A percentile compares a stretch with the other conserved stretches of the same genome.
Evolutionary conservation across 1,140 invertebrate species (phyloP).

Genomic region (Drosophila ohnishii): DNA sequence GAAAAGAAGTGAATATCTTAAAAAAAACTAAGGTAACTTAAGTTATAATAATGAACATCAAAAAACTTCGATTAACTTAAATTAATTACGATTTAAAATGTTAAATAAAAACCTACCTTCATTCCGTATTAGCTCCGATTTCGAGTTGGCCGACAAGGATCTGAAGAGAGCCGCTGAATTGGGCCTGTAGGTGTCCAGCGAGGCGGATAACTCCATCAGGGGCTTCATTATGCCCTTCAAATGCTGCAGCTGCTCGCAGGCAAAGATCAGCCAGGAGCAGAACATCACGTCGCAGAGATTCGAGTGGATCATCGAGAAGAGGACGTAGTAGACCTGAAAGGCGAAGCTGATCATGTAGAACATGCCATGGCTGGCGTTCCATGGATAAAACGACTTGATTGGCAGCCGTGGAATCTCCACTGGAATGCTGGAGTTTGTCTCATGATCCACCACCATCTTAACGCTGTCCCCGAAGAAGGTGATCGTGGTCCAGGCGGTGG

Average conservation of each 20-base stretch:
- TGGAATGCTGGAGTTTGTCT: slow-evolving; percentile 88
- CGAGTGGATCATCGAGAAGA: slow-evolving; percentile 88
- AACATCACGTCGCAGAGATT: slow-evolving; percentile 91
- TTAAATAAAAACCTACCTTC: slow-evolving; percentile 78
- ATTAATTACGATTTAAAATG: background rate
- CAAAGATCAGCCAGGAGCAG: slow-evolving; percentile 92
- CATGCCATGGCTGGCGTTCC: slow-evolving; percentile 87
- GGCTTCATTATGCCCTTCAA: slow-evolving; percentile 93
- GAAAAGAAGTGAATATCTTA: background rate
- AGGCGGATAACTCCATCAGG: slow-evolving; percentile 91
- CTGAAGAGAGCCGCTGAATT: slow-evolving; percentile 91
- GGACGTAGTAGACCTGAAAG: slow-evolving; percentile 90
- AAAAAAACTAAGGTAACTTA: background rate
- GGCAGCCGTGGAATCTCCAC: slow-evolving; percentile 89
- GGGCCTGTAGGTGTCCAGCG: slow-evolving; percentile 90
- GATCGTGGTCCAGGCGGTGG: slow-evolving; percentile 88
- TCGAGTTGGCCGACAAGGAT: slow-evolving; percentile 85
- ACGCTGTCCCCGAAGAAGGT: slow-evolving; percentile 91
- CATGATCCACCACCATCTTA: slow-evolving; percentile 87
- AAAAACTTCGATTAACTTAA: too few species aligned
- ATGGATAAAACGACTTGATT: slow-evolving; percentile 90
- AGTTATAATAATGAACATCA: too few species aligned
- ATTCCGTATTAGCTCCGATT: slow-evolving; percentile 84
- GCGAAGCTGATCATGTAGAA: slow-evolving; percentile 87
- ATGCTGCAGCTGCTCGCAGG: slow-evolving; percentile 92